phyloP scores from a whole-genome alignment of 2,888 invertebrate genomes.

The Drosophila lutescens region DNA sequence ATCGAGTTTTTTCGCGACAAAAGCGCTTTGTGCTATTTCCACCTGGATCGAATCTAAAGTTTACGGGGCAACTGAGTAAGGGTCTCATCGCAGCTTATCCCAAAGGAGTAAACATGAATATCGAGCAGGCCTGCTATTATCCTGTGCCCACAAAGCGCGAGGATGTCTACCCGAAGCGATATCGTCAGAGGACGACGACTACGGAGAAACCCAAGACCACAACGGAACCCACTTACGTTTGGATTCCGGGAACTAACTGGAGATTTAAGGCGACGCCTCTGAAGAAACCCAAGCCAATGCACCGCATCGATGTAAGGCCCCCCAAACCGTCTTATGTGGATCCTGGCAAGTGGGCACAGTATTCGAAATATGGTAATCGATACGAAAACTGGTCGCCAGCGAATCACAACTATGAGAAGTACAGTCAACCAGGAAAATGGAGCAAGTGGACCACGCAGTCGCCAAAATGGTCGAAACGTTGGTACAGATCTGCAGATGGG shows the following conservation, averaged over 20 bases:
- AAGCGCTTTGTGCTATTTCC: constrained; percentile 81
- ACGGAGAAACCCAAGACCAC: constrained; percentile 58
- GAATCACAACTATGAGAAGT: constrained; percentile 32
- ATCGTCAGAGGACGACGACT: constrained; percentile 68
- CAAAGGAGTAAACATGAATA: constrained; percentile 64
- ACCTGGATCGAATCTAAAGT: constrained; percentile 76
- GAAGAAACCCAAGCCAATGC: constrained; percentile 64
- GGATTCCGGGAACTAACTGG: constrained; percentile 78
- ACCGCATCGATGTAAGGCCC: constrained; percentile 69
- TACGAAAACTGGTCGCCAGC: constrained; percentile 68
- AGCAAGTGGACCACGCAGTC: constrained; percentile 67
- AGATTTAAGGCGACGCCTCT: constrained; percentile 74
- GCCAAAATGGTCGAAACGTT: constrained; percentile 67
- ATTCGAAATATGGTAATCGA: constrained; percentile 65
- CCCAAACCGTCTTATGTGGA: constrained; percentile 39
- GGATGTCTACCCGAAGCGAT: constrained; percentile 80
- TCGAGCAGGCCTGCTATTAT: constrained; percentile 80
- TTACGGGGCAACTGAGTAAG: constrained; percentile 75
- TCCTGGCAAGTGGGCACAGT: constrained; percentile 65
- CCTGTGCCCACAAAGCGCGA: constrained; percentile 74
- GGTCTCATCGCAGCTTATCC: constrained; percentile 72
- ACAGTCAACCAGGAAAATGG: constrained; percentile 57
- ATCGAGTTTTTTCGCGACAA: constrained; percentile 77
- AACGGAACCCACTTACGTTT: constrained; percentile 67
- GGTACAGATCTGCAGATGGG: constrained; percentile 48